Conservation (phyloP, 2,113 vertebrate genomes). For the Psittacara wagleri region DNA sequence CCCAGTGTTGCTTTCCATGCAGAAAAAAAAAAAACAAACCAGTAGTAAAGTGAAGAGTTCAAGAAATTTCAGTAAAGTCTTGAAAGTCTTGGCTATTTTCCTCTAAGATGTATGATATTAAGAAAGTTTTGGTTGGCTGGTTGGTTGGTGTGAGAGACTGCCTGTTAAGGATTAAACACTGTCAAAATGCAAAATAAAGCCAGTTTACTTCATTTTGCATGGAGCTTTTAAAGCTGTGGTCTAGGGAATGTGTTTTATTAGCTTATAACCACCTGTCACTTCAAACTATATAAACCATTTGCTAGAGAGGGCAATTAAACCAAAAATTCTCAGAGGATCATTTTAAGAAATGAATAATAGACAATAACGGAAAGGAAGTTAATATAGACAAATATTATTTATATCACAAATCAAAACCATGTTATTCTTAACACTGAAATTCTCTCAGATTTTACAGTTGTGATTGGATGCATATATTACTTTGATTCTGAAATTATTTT, state of each 20-base stretch:
- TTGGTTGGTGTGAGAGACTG: background rate
- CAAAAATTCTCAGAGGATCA: slow-evolving; percentile 7
- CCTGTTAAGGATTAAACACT: background rate
- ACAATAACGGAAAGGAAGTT: background rate
- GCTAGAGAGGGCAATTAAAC: slow-evolving; percentile 13
- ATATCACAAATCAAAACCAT: background rate
- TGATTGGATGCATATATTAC: background rate
- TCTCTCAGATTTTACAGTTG: background rate
- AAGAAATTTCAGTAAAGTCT: background rate
- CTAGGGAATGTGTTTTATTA: slow-evolving; percentile 20
- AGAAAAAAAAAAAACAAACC: background rate
- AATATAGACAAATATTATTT: background rate
- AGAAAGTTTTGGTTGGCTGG: background rate
- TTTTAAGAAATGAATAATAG: slow-evolving; percentile 20
- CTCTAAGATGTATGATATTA: background rate
- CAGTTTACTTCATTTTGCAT: slow-evolving; percentile 31
- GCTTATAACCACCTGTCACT: slow-evolving; percentile 41
- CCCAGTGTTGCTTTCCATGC: background rate
- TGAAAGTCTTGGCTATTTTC: background rate
- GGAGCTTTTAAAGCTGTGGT: slow-evolving; percentile 41
- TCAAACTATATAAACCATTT: background rate
- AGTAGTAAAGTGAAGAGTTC: background rate
- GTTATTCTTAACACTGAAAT: background rate
- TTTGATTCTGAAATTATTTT: slow-evolving; percentile 19
- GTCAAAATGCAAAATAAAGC: slow-evolving; percentile 20